Conservation (phyloP, 2,113 vertebrate species). For the Plotosus lineatus region DNA sequence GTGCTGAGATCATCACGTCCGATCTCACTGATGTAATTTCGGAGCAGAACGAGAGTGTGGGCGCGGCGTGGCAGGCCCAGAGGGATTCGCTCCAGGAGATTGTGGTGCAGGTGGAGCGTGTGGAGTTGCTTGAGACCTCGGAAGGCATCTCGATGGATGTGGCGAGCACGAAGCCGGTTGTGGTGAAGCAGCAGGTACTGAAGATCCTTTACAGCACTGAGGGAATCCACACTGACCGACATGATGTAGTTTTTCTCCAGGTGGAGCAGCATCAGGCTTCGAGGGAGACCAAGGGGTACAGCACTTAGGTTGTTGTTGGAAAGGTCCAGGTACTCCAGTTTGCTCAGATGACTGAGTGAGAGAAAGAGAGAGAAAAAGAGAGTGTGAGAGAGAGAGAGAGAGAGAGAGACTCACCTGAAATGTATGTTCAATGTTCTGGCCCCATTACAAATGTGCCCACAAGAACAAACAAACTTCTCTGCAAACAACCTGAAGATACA, state of each 20-base stretch:
- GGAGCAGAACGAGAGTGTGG: slow-evolving; percentile 93
- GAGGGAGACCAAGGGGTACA: slow-evolving; percentile 87
- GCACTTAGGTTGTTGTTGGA: slow-evolving; percentile 93
- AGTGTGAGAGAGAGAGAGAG: too few relatives aligned
- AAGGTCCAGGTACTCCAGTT: slow-evolving; percentile 92
- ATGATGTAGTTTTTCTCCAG: slow-evolving; percentile 92
- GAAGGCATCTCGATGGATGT: slow-evolving; percentile 87
- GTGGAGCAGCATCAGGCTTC: slow-evolving; percentile 89
- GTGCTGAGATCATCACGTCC: slow-evolving; percentile 86
- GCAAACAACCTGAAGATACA: background rate
- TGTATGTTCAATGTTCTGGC: background rate
- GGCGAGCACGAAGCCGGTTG: slow-evolving; percentile 85
- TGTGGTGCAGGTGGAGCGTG: slow-evolving; percentile 97
- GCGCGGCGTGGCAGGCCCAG: slow-evolving; percentile 87
- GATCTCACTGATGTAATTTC: slow-evolving; percentile 89
- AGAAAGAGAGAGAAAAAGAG: too few relatives aligned
- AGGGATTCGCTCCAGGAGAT: slow-evolving; percentile 88
- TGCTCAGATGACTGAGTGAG: slow-evolving; percentile 81
- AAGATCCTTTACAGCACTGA: slow-evolving; percentile 84
- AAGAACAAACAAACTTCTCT: background rate
- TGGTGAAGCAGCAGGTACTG: slow-evolving; percentile 96
- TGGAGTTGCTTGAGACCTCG: slow-evolving; percentile 93
- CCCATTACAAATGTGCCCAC: background rate
- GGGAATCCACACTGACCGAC: slow-evolving; percentile 78
- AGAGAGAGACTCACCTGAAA: background rate